These are phyloP conservation scores for Muricea muricata DNA, from an alignment of 92 coral and sea anemone species.

Conservation along the genomic window DNA sequence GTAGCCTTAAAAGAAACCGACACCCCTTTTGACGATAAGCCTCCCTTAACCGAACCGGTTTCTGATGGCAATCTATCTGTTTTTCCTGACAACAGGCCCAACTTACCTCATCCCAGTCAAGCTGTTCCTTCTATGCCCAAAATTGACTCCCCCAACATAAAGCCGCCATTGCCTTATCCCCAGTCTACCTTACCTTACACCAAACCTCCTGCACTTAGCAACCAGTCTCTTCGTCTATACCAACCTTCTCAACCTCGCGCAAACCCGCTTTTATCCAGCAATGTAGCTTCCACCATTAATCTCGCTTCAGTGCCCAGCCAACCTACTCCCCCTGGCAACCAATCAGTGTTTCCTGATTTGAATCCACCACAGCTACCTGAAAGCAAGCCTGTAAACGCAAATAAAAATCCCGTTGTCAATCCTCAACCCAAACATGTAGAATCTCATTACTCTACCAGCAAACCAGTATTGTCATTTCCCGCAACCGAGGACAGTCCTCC, in stretches of 20 bases:
- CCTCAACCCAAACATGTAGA: not conserved
- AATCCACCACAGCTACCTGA: not conserved
- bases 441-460: not conserved
- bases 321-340: not conserved
- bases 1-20: no score
- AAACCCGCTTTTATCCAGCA: not conserved
- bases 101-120: not conserved
- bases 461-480: not conserved
- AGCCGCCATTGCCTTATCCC: not conserved
- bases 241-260: not conserved
- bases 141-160: not conserved
- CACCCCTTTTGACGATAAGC: not conserved
- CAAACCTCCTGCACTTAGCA: not conserved
- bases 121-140: not conserved
- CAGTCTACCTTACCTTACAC: not conserved
- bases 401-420: not conserved
- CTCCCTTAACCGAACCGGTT: no score
- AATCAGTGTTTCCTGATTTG: not conserved
- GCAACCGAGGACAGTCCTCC: no score
- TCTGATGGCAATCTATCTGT: not conserved
- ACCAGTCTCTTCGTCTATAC: not conserved
- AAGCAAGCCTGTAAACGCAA: conserved; percentile 1
- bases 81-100: not conserved
- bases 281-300: not conserved
- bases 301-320: not conserved